Percentiles rank a stretch among this genome's conserved stretches.
Evolutionary conservation across 2,888 invertebrate species (phyloP).

Genomic region (Drosophila leonis): DNA sequence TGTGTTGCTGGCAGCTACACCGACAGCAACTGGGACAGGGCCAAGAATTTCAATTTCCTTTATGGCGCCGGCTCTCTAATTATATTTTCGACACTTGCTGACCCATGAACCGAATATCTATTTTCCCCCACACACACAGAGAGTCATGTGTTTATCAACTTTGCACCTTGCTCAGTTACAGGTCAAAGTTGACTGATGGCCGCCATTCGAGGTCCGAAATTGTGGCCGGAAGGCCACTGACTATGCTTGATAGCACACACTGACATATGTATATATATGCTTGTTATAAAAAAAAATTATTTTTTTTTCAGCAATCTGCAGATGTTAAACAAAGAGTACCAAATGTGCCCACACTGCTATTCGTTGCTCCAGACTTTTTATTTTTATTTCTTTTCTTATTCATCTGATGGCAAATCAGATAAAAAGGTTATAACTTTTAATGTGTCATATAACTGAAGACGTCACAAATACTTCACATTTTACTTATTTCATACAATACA

Average conservation of each 20-base stretch:
- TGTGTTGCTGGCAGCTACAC: constrained; percentile 32
- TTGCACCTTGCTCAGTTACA: constrained; percentile 23
- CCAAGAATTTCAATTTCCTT: constrained; percentile 61
- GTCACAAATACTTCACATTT: neutral
- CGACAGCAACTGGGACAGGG: neutral
- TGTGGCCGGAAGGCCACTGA: neutral
- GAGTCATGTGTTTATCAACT: constrained; percentile 20
- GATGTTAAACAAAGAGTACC: neutral
- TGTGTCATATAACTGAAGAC: neutral
- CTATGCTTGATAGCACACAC: neutral
- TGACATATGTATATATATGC: neutral
- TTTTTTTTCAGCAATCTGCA: neutral
- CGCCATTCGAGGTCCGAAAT: constrained; percentile 5
- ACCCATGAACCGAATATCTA: constrained; percentile 1
- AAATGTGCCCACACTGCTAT: neutral
- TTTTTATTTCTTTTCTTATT: constrained; percentile 2
- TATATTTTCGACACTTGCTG: constrained; percentile 58
- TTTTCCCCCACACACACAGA: neutral
- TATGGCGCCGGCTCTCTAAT: constrained; percentile 39
- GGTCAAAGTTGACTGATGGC: constrained; percentile 21
- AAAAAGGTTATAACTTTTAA: constrained; percentile 5
- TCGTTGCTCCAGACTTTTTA: neutral
- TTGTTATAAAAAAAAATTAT: neutral
- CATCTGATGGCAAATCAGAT: constrained; percentile 3
- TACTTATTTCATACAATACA: neutral